Conservation (phyloP, 2,797 vertebrate genomes). For the Molossus molossus region DNA sequence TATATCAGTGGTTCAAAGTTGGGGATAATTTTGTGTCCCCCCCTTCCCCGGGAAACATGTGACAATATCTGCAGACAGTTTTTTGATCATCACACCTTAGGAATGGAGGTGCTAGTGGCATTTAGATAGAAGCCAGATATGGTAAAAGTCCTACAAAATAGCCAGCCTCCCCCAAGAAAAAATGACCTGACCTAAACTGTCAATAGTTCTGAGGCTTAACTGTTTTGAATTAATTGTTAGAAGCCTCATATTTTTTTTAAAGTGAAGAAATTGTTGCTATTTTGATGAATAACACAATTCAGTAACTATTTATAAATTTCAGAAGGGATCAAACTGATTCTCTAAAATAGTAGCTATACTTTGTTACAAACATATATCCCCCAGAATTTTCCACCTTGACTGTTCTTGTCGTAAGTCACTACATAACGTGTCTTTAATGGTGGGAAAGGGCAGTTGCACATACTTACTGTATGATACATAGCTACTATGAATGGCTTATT, state of each 20-base stretch:
- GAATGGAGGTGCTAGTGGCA: neutral
- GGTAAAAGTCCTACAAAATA: neutral
- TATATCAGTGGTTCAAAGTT: neutral
- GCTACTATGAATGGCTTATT: neutral
- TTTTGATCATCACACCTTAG: neutral
- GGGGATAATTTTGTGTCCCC: neutral
- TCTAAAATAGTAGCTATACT: neutral
- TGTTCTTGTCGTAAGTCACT: neutral
- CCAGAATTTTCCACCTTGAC: neutral
- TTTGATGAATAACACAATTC: neutral
- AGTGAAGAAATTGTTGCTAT: neutral
- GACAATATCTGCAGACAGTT: neutral
- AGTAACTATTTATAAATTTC: neutral
- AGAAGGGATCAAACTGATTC: neutral
- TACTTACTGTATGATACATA: neutral
- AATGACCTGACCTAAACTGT: neutral
- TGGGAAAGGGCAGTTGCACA: neutral
- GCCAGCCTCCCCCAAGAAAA: neutral
- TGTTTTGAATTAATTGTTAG: conserved; percentile 39
- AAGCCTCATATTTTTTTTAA: neutral
- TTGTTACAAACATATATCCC: neutral
- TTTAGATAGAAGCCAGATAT: neutral
- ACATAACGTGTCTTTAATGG: neutral
- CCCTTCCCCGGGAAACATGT: neutral
- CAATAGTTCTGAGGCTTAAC: neutral